Conservation (phyloP, 2,113 vertebrate species). For the Azemiops feae region DNA sequence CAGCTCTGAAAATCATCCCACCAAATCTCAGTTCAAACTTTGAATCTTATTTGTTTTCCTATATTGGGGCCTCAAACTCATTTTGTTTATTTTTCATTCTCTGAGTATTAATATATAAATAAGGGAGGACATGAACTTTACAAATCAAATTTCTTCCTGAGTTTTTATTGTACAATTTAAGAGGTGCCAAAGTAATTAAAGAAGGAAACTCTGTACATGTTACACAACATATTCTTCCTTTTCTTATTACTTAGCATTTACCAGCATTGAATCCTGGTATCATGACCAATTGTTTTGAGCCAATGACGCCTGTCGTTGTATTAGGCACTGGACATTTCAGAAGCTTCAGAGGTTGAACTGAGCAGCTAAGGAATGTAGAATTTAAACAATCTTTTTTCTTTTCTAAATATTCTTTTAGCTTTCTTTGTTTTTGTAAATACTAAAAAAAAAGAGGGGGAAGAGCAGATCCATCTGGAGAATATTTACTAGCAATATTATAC, state of each 20-base stretch:
- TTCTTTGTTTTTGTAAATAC: slow-evolving; percentile 23
- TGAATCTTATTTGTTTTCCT: background rate
- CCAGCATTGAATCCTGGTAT: background rate
- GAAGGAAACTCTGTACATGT: background rate
- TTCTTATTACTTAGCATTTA: background rate
- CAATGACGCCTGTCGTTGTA: background rate
- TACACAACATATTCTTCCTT: background rate
- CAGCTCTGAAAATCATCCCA: background rate
- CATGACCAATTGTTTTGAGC: background rate
- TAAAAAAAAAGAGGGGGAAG: slow-evolving; percentile 34
- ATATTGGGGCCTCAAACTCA: background rate
- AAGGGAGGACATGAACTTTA: background rate
- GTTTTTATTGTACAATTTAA: background rate
- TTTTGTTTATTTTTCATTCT: background rate
- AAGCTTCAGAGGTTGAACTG: slow-evolving; percentile 5
- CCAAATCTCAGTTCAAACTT: background rate
- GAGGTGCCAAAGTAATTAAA: background rate
- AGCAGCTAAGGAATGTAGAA: background rate
- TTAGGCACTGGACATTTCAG: background rate
- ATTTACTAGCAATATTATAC: slow-evolving; percentile 43
- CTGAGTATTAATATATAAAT: background rate
- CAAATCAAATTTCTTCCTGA: background rate
- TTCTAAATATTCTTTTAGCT: slow-evolving; percentile 24
- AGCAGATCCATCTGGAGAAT: slow-evolving; percentile 44
- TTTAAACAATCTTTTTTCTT: slow-evolving; percentile 10